Conservation (phyloP, 1,140 invertebrate genomes). For the Planococcus citri region DNA sequence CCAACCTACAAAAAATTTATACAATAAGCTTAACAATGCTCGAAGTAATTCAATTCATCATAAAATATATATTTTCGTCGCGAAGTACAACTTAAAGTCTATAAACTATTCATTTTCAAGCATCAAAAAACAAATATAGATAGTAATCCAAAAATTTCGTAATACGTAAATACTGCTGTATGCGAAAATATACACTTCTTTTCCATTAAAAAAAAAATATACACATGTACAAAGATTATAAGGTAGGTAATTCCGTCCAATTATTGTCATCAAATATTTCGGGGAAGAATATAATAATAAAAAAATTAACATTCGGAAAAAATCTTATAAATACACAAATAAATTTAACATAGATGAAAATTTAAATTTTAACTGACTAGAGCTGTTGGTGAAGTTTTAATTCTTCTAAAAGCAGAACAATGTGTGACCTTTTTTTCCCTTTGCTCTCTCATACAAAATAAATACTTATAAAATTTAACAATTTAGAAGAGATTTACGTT, state of each 20-base stretch:
- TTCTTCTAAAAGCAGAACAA: neutral
- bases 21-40: neutral
- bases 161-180: neutral
- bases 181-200: neutral
- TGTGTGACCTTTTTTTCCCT: neutral
- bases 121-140: neutral
- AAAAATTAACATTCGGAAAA: neutral
- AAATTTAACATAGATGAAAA: neutral
- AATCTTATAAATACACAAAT: neutral
- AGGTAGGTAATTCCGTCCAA: neutral
- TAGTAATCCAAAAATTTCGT: neutral
- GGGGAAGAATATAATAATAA: neutral
- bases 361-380: neutral
- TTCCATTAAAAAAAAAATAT: neutral
- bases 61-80: neutral
- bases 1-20: neutral
- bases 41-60: neutral
- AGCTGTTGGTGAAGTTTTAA: neutral
- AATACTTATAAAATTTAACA: neutral
- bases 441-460: neutral
- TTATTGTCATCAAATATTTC: conserved; percentile 8
- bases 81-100: neutral
- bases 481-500: neutral
- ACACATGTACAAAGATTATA: neutral
- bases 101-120: neutral